A percentile compares a stretch with the other conserved stretches of the same genome.
These are phyloP conservation scores for Saccostrea cuccullata DNA, from an alignment of 1,140 invertebrate species.

Conservation along the genomic window DNA sequence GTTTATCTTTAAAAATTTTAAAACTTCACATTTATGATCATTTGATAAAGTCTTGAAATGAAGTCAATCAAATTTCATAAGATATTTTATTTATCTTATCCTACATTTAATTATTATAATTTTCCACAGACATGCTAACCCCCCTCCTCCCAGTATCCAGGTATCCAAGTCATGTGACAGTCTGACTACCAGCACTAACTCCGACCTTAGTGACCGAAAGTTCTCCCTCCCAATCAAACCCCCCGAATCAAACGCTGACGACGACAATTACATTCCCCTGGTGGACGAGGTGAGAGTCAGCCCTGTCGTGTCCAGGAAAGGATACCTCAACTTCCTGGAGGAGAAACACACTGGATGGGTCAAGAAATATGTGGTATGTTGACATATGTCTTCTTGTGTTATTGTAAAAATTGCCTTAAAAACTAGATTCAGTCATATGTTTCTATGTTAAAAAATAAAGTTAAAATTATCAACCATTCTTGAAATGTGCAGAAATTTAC, in stretches of 20 bases:
- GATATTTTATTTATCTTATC: no score
- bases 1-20: no score
- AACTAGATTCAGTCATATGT: no score
- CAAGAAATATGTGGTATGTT: conserved; percentile 97
- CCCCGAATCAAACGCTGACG: conserved; percentile 67
- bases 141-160: conserved; percentile 60
- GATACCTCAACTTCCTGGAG: conserved; percentile 97
- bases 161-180: conserved; percentile 74
- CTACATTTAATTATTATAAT: not conserved
- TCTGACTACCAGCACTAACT: conserved; percentile 61
- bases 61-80: no score
- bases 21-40: no score
- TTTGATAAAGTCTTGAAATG: no score
- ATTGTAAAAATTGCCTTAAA: no score
- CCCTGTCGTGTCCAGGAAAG: conserved; percentile 96
- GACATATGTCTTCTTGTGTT: not conserved
- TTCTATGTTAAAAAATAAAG: not conserved
- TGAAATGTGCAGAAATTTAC: not conserved
- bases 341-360: conserved; percentile 98
- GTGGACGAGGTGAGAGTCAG: conserved; percentile 98
- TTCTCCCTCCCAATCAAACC: conserved; percentile 70
- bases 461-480: not conserved
- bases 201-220: conserved; percentile 65
- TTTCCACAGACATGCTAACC: conserved; percentile 57
- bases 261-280: conserved; percentile 93